Conservation (phyloP, 2,888 invertebrate species). For the Lasius platythorax region DNA sequence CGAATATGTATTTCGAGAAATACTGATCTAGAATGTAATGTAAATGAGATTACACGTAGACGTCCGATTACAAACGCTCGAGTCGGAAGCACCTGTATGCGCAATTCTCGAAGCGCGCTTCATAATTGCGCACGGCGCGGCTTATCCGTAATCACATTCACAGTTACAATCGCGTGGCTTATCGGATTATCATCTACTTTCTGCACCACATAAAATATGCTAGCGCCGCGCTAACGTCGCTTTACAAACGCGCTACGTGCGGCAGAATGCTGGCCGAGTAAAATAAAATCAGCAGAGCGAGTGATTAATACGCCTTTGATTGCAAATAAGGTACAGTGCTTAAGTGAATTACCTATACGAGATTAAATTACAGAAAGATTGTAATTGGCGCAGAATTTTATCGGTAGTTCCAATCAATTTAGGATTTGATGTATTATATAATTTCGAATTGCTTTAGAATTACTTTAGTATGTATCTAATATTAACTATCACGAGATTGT, state of each 20-base stretch:
- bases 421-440: too few relatives aligned
- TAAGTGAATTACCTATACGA: conserved; percentile 45
- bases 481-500: neutral
- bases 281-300: conserved; percentile 24
- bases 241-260: neutral
- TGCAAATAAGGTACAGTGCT: neutral
- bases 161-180: conserved; percentile 40
- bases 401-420: neutral
- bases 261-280: neutral
- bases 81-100: conserved; percentile 44
- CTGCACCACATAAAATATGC: conserved; percentile 52
- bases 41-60: neutral
- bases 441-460: neutral
- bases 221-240: conserved; percentile 9
- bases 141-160: conserved; percentile 44
- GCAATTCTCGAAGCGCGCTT: conserved; percentile 43
- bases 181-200: conserved; percentile 60
- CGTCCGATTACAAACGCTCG: neutral
- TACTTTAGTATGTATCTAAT: too few relatives aligned
- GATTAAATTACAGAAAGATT: neutral
- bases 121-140: conserved; percentile 43
- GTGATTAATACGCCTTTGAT: conserved; percentile 41
- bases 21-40: neutral
- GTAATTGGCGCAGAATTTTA: neutral
- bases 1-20: conserved; percentile 18